A percentile compares a stretch with the other conserved stretches of the same genome.
phyloP scores from a whole-genome alignment of 2,888 invertebrate genomes.

The Tenthredo amoena region DNA sequence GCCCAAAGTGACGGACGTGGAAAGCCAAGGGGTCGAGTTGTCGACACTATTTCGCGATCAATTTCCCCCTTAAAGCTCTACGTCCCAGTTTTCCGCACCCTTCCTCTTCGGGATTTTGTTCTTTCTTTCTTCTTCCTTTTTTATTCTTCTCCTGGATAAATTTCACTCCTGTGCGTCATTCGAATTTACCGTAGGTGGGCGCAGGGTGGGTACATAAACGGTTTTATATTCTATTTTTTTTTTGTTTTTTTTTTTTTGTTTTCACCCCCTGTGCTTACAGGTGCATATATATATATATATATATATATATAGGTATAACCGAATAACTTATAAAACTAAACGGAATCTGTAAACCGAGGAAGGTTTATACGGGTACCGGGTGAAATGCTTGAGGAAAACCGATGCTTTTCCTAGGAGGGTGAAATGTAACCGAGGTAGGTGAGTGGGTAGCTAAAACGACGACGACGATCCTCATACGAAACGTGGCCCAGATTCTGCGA shows the following conservation, averaged over 20 bases:
- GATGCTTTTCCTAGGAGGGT: not conserved
- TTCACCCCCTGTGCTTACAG: not conserved
- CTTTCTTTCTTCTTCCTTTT: not conserved
- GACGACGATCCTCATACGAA: slow-evolving; percentile 43
- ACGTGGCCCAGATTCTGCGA: slow-evolving; percentile 44
- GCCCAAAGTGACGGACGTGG: slow-evolving; percentile 33
- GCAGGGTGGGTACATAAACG: not conserved
- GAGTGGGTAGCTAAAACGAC: not conserved
- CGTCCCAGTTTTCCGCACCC: not conserved
- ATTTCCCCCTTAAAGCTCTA: slow-evolving; percentile 19
- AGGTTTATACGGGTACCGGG: not conserved
- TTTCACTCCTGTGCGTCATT: slow-evolving; percentile 20
- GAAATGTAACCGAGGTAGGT: not conserved
- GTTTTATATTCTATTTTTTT: not conserved
- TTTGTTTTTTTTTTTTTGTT: not conserved
- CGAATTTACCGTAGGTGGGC: not conserved
- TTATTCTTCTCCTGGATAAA: not conserved
- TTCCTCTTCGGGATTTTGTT: not conserved
- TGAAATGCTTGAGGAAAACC: not conserved
- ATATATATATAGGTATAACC: not conserved
- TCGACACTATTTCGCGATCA: slow-evolving; percentile 44
- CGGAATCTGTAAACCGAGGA: not conserved
- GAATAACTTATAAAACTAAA: not conserved
- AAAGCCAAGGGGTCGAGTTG: slow-evolving; percentile 45
- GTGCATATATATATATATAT: not conserved